Percentiles rank a stretch among this genome's conserved stretches.
phyloP scores from a whole-genome alignment of 2,113 vertebrate genomes.

The Tylochromis polylepis region DNA sequence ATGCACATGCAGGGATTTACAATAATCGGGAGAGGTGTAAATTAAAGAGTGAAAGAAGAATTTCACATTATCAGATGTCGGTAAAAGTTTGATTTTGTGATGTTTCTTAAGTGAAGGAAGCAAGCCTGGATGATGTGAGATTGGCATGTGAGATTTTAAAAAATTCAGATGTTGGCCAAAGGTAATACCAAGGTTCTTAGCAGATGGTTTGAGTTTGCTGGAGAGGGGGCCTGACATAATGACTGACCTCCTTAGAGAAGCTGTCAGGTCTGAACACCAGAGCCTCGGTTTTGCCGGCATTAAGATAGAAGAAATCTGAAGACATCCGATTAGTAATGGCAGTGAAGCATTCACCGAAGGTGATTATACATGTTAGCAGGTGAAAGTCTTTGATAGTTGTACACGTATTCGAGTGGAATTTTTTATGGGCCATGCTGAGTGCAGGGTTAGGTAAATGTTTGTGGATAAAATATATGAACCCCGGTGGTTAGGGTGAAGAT shows the following conservation, averaged over 20 bases:
- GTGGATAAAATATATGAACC: not conserved
- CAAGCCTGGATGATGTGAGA: too few relatives aligned
- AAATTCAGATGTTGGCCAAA: too few relatives aligned
- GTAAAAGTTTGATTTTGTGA: too few relatives aligned
- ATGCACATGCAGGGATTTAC: not conserved
- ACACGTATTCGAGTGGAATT: not conserved
- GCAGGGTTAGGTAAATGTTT: not conserved
- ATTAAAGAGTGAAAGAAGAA: too few relatives aligned
- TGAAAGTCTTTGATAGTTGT: not conserved
- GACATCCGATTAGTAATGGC: not conserved
- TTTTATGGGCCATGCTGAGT: not conserved
- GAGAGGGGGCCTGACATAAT: not conserved
- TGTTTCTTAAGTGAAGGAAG: too few relatives aligned
- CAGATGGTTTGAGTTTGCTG: too few relatives aligned
- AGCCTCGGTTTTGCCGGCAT: not conserved
- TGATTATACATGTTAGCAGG: not conserved
- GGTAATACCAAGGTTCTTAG: too few relatives aligned
- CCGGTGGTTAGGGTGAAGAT: not conserved
- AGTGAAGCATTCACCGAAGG: not conserved
- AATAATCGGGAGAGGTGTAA: not conserved
- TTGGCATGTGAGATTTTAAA: too few relatives aligned
- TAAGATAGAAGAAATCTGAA: not conserved
- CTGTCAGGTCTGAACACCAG: not conserved
- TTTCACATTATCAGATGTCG: too few relatives aligned
- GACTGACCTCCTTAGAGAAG: not conserved